These are phyloP conservation scores for Brachionus paranguensis DNA, from an alignment of 1,140 invertebrate species.

Conservation along the genomic window DNA sequence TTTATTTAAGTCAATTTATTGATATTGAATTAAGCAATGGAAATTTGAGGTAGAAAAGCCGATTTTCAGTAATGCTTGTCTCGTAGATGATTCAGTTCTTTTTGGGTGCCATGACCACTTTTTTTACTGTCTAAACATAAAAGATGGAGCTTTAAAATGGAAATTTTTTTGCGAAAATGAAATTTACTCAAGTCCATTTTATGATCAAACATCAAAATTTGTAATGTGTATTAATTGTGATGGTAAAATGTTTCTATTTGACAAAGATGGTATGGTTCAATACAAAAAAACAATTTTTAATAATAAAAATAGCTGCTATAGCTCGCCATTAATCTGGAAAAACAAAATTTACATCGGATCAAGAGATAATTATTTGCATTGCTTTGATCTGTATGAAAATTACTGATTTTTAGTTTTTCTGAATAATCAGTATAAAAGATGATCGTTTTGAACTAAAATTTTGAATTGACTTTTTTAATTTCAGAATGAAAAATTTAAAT, in stretches of 20 bases:
- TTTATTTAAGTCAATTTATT: not conserved
- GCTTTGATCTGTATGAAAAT: not conserved
- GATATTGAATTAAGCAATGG: constrained; percentile 42
- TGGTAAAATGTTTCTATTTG: not conserved
- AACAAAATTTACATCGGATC: not conserved
- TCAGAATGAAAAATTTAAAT: too few relatives aligned
- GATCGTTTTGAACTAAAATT: too few relatives aligned
- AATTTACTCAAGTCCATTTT: constrained; percentile 63
- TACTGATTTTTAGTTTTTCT: not conserved
- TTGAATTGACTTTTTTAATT: too few relatives aligned
- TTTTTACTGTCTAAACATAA: constrained; percentile 44
- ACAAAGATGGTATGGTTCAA: not conserved
- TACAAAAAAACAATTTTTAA: not conserved
- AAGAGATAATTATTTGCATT: constrained; percentile 17
- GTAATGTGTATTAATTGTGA: not conserved
- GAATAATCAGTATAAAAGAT: too few relatives aligned
- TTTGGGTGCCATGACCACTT: constrained; percentile 60
- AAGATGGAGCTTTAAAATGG: constrained; percentile 51
- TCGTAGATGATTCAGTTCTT: constrained; percentile 57
- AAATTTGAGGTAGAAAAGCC: constrained; percentile 54
- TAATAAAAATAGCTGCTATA: constrained; percentile 13
- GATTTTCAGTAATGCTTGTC: constrained; percentile 62
- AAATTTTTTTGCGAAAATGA: constrained; percentile 52
- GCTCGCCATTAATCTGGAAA: not conserved
- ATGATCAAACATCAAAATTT: not conserved